These are phyloP conservation scores for Polymixis lichenea DNA, from an alignment of 2,888 invertebrate genomes.

Conservation along the genomic window DNA sequence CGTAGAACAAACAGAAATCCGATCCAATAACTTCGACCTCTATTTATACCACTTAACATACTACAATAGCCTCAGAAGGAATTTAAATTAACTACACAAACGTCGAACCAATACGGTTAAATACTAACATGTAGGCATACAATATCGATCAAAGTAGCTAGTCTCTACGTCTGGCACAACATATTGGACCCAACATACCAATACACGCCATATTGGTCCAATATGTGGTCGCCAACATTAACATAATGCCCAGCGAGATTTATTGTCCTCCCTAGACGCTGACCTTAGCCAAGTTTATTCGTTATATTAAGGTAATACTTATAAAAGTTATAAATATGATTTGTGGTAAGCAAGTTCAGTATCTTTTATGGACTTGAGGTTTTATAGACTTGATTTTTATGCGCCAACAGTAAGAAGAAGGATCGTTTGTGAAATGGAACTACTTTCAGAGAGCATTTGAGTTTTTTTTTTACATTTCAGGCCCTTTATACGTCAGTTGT, in stretches of 20 bases:
- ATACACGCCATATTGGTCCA: slow-evolving; percentile 52
- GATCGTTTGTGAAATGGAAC: slow-evolving; percentile 35
- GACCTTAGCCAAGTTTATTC: slow-evolving; percentile 55
- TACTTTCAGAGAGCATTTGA: slow-evolving; percentile 18
- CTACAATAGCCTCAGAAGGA: slow-evolving; percentile 48
- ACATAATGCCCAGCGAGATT: slow-evolving; percentile 64
- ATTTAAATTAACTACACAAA: slow-evolving; percentile 55
- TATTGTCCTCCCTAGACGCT: slow-evolving; percentile 62
- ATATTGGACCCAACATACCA: slow-evolving; percentile 52
- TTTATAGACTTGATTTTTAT: slow-evolving; percentile 52
- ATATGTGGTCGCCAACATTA: slow-evolving; percentile 65
- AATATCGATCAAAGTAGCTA: slow-evolving; percentile 41
- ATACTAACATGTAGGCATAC: slow-evolving; percentile 39
- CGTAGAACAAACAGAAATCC: neutral
- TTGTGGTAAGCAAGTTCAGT: slow-evolving; percentile 54
- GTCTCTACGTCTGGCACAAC: slow-evolving; percentile 13
- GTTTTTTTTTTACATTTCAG: slow-evolving; percentile 25
- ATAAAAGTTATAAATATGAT: slow-evolving; percentile 65
- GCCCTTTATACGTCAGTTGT: slow-evolving; percentile 1
- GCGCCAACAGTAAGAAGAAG: slow-evolving; percentile 17
- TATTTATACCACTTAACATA: slow-evolving; percentile 15
- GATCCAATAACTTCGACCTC: slow-evolving; percentile 4
- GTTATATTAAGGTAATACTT: slow-evolving; percentile 59
- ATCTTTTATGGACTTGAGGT: slow-evolving; percentile 52
- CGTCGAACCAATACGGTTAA: slow-evolving; percentile 23